A percentile compares a stretch with the other conserved stretches of the same genome.
Evolutionary conservation across 2,797 vertebrate species (phyloP).

Genomic region (Acanthurus tractus): DNA sequence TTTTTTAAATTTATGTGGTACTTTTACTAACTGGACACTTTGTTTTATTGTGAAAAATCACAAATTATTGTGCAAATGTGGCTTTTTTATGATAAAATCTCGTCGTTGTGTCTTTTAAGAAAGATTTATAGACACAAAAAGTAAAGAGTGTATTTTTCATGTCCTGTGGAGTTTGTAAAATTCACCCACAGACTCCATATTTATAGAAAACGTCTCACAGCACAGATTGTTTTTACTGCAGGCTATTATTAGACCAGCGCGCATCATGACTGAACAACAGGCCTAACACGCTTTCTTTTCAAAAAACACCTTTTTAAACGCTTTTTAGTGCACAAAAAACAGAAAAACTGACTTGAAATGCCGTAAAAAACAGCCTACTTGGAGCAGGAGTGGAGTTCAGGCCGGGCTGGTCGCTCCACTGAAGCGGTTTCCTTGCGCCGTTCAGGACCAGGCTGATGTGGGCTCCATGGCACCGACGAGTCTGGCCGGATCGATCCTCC

Average conservation of each 20-base stretch:
- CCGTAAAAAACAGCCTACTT: constrained; percentile 21
- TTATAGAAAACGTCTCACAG: neutral
- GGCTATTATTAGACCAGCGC: constrained; percentile 12
- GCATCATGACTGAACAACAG: neutral
- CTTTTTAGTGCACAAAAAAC: neutral
- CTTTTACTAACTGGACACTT: no score
- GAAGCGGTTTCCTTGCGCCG: constrained; percentile 40
- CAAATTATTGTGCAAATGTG: no score
- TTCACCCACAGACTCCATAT: neutral
- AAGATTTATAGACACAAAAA: no score
- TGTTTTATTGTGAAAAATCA: no score
- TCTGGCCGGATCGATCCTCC: constrained; percentile 37
- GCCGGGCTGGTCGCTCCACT: constrained; percentile 39
- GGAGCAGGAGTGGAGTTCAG: constrained; percentile 35
- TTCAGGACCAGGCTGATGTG: constrained; percentile 69
- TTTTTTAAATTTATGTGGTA: no score
- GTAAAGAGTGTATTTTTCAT: no score
- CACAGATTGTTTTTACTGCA: neutral
- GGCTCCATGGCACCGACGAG: constrained; percentile 74
- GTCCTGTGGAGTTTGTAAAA: no score
- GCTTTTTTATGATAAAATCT: no score
- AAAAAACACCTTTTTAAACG: no score
- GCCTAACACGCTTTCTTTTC: neutral
- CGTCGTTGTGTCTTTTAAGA: no score
- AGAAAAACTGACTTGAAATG: neutral